phyloP scores from a whole-genome alignment of 2,888 invertebrate genomes.

The Uloborus plumipes region DNA sequence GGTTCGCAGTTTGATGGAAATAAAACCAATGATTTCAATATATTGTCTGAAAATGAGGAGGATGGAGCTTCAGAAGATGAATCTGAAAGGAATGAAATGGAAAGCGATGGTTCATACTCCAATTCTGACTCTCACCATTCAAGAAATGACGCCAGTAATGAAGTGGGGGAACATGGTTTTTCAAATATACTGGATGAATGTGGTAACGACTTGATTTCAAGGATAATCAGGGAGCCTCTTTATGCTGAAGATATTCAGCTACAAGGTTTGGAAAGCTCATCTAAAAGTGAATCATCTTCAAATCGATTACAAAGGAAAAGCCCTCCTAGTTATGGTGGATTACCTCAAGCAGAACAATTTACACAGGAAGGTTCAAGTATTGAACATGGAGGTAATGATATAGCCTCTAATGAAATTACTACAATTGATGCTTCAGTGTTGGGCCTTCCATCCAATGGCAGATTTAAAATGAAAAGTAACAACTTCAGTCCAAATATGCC shows the following conservation, averaged over 20 bases:
- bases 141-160: neutral
- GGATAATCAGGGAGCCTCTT: conserved; percentile 8
- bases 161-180: neutral
- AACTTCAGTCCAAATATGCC: too few species aligned
- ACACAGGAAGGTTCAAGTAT: neutral
- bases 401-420: conserved; percentile 19
- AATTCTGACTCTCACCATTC: neutral
- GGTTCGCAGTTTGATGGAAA: neutral
- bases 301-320: neutral
- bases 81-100: neutral
- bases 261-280: neutral
- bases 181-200: conserved; percentile 25
- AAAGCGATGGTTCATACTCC: neutral
- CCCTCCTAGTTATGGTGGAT: neutral
- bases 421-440: conserved; percentile 36
- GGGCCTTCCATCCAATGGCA: conserved; percentile 2
- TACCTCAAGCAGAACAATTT: neutral
- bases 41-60: conserved; percentile 14
- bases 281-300: neutral
- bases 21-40: conserved; percentile 6
- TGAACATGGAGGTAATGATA: neutral
- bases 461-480: neutral
- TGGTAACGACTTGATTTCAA: conserved; percentile 2
- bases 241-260: neutral
- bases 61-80: conserved; percentile 1